Evolutionary conservation across 2,888 invertebrate species (phyloP), one percentile per base, ranked within the genome.

Genomic region (Trichopoda pennipes): DNA sequence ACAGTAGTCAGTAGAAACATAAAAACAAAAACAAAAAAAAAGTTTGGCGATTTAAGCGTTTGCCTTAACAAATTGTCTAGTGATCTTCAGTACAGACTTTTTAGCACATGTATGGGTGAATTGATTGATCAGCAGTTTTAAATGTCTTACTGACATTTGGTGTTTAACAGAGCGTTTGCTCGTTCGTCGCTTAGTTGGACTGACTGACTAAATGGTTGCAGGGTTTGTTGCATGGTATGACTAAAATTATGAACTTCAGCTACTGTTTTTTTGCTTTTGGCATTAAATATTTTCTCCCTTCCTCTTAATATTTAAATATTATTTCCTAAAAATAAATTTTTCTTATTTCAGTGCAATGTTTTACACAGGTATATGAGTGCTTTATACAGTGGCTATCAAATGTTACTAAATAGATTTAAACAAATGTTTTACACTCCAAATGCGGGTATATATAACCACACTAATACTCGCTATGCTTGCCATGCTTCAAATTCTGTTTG

Each of bases 1-100:
- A 87, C 88, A 87, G 87, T 88, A 87, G 87, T 86, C 86, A 74
- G 23, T 19, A 38, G 42, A 70, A 35, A 56, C 35, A 4, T 28
- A 4, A 28, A 28, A 73, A 66, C 53, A 73, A 61, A 28, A 42
- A 63, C 58, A 63, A 73, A 61, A 28, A 42, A 63, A 64, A 63
- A 56, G 7, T 55, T 49, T 42, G 16, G 35, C 68, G 55, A 49
- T 49, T 61, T n/a, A 58, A 77, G 76, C 72, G 72, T 73, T 81
- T 49, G 64, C 68, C 68, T 76, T 72, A 64, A 77, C 76, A 81
- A 81, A 77, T 81, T 81, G 72, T 76, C 72, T 73, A 38, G 53
- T 56, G 81, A 81, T 77, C 81, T 44, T 49, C 44, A 17, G 10
- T 19, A 32, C 42, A 61, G 60, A 21, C 19, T 60, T 56, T 10